Evolutionary conservation across 2,888 invertebrate species (phyloP).

Genomic region (Adelphocoris suturalis): DNA sequence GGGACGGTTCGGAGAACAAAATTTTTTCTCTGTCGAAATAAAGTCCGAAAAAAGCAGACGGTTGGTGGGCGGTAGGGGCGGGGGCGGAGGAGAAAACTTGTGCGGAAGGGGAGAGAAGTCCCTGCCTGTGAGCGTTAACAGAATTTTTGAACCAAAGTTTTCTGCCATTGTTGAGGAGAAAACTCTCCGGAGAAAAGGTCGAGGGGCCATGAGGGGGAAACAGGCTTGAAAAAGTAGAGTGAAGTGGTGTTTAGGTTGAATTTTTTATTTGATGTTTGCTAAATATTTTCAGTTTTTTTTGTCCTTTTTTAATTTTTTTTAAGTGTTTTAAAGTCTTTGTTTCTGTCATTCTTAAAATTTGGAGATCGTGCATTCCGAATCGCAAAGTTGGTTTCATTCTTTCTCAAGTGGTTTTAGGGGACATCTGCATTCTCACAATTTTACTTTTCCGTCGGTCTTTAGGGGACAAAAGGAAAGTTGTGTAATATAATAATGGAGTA

Average conservation of each 20-base stretch:
- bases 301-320: neutral
- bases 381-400: slow-evolving; percentile 15
- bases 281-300: slow-evolving; percentile 48
- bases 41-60: neutral
- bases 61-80: neutral
- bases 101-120: slow-evolving; percentile 47
- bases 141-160: slow-evolving; percentile 72
- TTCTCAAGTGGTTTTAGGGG: neutral
- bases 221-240: slow-evolving; percentile 26
- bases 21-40: neutral
- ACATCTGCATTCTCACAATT: too few species aligned
- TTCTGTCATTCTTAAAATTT: neutral
- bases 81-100: slow-evolving; percentile 33
- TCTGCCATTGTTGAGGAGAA: slow-evolving; percentile 68
- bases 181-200: slow-evolving; percentile 56
- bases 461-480: too few species aligned
- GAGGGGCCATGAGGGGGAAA: neutral
- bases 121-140: slow-evolving; percentile 66
- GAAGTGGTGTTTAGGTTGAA: slow-evolving; percentile 53
- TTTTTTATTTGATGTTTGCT: slow-evolving; percentile 73
- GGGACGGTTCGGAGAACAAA: neutral
- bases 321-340: neutral
- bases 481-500: too few species aligned
- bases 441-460: too few species aligned
- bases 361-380: neutral